phyloP scores from a whole-genome alignment of 23 tunicate species.

The Trididemnum nubilum region DNA sequence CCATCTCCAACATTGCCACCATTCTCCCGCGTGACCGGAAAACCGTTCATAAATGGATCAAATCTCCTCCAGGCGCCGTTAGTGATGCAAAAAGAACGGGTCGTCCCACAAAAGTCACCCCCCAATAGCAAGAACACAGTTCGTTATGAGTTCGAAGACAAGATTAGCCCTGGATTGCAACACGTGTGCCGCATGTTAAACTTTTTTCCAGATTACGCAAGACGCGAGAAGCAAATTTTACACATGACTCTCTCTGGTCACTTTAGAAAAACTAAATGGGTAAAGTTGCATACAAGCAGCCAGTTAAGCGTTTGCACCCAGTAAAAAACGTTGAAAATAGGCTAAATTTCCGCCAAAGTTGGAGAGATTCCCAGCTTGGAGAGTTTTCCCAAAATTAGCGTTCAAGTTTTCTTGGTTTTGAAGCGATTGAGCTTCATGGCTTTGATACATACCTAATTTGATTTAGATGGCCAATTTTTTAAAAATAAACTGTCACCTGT shows the following conservation, averaged over 20 bases:
- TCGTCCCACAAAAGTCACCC: neutral
- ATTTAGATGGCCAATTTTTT: too few relatives aligned
- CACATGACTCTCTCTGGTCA: conserved; percentile 1
- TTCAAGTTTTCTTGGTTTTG: too few relatives aligned
- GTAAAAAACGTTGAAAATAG: neutral
- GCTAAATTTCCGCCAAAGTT: conserved; percentile 2
- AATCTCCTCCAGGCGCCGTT: neutral
- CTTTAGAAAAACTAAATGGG: neutral
- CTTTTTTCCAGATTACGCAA: neutral
- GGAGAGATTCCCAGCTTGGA: too few relatives aligned
- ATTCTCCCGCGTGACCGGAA: neutral
- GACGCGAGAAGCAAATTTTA: neutral
- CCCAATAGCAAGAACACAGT: neutral
- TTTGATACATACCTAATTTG: too few relatives aligned
- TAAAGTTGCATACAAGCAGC: neutral
- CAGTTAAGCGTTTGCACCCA: neutral
- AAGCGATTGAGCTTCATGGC: too few relatives aligned
- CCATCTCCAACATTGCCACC: neutral
- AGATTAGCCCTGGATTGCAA: neutral
- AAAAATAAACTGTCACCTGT: too few relatives aligned
- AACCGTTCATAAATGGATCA: neutral
- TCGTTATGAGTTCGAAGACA: conserved; percentile 1
- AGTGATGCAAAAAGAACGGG: neutral
- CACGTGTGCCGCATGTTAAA: neutral
- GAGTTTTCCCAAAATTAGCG: too few relatives aligned